Percentiles rank a stretch among this genome's conserved stretches.
Evolutionary conservation across 2,113 vertebrate species (phyloP).

Genomic region (Polypterus bichir): DNA sequence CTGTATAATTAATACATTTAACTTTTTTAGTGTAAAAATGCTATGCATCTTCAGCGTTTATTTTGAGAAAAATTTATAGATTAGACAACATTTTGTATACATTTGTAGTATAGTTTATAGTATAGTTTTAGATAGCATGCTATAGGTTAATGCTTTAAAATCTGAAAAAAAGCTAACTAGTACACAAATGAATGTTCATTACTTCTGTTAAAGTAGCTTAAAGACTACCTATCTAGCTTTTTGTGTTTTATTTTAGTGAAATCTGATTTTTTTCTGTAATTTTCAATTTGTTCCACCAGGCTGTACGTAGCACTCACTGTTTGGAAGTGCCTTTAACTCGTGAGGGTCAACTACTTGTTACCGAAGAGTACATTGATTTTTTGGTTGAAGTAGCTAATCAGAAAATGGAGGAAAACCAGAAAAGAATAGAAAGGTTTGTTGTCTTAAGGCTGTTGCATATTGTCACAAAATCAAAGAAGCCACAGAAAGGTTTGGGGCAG

Average conservation of each 20-base stretch:
- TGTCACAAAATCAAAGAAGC: too few species aligned
- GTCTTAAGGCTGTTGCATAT: neutral
- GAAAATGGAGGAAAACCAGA: slow-evolving; percentile 84
- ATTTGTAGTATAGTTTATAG: too few species aligned
- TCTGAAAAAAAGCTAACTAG: too few species aligned
- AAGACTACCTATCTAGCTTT: too few species aligned
- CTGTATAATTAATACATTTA: neutral
- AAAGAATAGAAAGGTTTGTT: slow-evolving; percentile 69
- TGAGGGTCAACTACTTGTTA: slow-evolving; percentile 64
- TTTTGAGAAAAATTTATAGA: too few species aligned
- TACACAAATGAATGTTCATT: too few species aligned
- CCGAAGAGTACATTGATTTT: slow-evolving; percentile 68
- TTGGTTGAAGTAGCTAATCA: slow-evolving; percentile 65
- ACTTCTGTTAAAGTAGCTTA: too few species aligned
- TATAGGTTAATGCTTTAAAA: too few species aligned
- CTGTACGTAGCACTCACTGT: slow-evolving; percentile 80
- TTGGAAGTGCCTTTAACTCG: slow-evolving; percentile 80
- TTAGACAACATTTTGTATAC: too few species aligned
- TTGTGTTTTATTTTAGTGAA: too few species aligned
- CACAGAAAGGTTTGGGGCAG: too few species aligned
- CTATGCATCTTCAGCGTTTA: neutral
- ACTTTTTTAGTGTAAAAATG: neutral
- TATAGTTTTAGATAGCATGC: too few species aligned
- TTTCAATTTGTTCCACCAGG: slow-evolving; percentile 41
- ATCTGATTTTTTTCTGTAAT: neutral